phyloP scores from a whole-genome alignment of 2,113 vertebrate genomes.

The Sturnus vulgaris region DNA sequence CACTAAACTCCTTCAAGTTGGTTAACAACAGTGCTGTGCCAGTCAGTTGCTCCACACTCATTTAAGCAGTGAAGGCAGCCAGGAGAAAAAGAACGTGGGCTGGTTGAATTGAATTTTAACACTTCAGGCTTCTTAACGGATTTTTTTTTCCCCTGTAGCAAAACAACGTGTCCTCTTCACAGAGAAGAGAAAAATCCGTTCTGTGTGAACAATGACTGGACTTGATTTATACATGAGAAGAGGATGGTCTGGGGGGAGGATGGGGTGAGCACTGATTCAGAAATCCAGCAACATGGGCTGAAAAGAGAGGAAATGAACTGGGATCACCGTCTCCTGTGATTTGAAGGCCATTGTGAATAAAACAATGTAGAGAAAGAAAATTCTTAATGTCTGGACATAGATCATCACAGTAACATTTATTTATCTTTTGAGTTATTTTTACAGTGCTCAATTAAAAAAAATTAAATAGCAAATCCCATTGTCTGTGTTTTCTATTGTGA shows the following conservation, averaged over 20 bases:
- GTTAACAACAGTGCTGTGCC: background rate
- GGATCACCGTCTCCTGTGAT: slow-evolving; percentile 68
- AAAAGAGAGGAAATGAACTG: slow-evolving; percentile 67
- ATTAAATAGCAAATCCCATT: slow-evolving; percentile 77
- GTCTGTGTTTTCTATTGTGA: slow-evolving; percentile 66
- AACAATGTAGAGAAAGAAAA: slow-evolving; percentile 72
- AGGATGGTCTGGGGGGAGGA: slow-evolving; percentile 29
- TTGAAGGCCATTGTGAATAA: slow-evolving; percentile 72
- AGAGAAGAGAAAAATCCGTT: slow-evolving; percentile 93
- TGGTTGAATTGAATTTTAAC: background rate
- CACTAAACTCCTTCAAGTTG: background rate
- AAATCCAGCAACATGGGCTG: slow-evolving; percentile 48
- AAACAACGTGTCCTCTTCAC: slow-evolving; percentile 90
- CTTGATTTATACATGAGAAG: slow-evolving; percentile 57
- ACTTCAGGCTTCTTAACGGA: slow-evolving; percentile 12
- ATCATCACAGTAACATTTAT: slow-evolving; percentile 72
- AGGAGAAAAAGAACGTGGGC: background rate
- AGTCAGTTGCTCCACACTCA: background rate
- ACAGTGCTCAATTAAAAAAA: slow-evolving; percentile 73
- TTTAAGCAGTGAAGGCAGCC: background rate
- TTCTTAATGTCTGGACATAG: slow-evolving; percentile 68
- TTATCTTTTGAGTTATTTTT: slow-evolving; percentile 76
- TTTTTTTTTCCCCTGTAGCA: slow-evolving; percentile 70
- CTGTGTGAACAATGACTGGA: slow-evolving; percentile 75
- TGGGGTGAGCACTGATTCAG: slow-evolving; percentile 41